phyloP scores from a whole-genome alignment of 2,797 vertebrate genomes.

The Sebastolobus altivelis region DNA sequence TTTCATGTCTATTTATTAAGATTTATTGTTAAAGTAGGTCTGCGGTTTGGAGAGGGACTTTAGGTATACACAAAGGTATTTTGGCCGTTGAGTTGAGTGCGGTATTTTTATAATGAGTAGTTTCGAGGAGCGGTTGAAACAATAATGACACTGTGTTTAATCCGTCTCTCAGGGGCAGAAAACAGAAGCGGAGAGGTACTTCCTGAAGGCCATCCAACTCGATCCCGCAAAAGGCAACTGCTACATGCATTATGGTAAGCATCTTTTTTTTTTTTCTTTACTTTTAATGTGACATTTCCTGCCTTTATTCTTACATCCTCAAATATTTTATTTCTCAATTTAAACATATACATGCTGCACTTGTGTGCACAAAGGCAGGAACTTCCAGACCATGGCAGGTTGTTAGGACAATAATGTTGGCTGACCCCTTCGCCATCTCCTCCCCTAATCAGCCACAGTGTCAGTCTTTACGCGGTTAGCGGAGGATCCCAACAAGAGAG shows the following conservation, averaged over 20 bases:
- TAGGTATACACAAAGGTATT: conserved; percentile 61
- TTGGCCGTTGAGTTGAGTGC: conserved; percentile 45
- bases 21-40: conserved; percentile 70
- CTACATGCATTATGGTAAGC: conserved; percentile 99
- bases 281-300: conserved; percentile 28
- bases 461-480: conserved; percentile 48
- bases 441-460: conserved; percentile 32
- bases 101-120: conserved; percentile 62
- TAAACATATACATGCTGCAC: neutral
- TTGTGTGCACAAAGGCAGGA: conserved; percentile 46
- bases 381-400: conserved; percentile 29
- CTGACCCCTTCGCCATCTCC: conserved; percentile 45
- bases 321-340: conserved; percentile 25
- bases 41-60: conserved; percentile 63
- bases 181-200: conserved; percentile 95
- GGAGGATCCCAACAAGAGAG: conserved; percentile 5
- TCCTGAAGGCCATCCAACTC: conserved; percentile 96
- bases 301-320: conserved; percentile 14
- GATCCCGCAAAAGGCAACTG: conserved; percentile 98
- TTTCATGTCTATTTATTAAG: conserved; percentile 69
- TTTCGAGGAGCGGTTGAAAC: conserved; percentile 58
- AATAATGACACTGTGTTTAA: conserved; percentile 65
- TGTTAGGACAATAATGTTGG: conserved; percentile 40
- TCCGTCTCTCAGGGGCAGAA: conserved; percentile 91
- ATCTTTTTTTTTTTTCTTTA: conserved; percentile 11